These are phyloP conservation scores for Leptoteleia sp. DNA, from an alignment of 1,140 invertebrate genomes.

Conservation along the genomic window DNA sequence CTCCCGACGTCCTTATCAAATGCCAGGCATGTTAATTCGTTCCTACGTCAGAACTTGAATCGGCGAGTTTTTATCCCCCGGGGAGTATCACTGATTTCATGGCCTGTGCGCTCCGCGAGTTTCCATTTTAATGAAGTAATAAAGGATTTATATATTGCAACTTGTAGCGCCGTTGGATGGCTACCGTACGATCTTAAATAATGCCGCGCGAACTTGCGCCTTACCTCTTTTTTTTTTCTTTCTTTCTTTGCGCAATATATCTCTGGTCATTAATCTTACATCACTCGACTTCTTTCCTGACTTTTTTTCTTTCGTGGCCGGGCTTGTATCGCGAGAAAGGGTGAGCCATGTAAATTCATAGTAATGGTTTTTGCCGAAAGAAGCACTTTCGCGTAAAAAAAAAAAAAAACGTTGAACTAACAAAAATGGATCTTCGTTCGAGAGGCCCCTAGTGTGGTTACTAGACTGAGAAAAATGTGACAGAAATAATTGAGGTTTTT, in stretches of 20 bases:
- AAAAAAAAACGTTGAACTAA: neutral
- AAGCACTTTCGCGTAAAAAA: slow-evolving; percentile 4
- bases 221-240: too few species aligned
- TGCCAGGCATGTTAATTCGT: slow-evolving; percentile 18
- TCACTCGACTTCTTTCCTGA: slow-evolving; percentile 9
- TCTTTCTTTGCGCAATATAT: slow-evolving; percentile 21
- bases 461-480: too few species aligned
- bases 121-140: slow-evolving; percentile 46
- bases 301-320: too few species aligned
- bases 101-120: slow-evolving; percentile 1
- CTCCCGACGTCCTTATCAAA: neutral
- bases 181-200: slow-evolving; percentile 22
- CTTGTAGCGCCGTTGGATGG: slow-evolving; percentile 7
- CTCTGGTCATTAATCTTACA: slow-evolving; percentile 25
- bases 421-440: slow-evolving; percentile 3
- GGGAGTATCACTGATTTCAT: slow-evolving; percentile 1
- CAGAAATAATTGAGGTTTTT: too few species aligned
- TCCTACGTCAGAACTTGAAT: slow-evolving; percentile 10
- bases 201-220: slow-evolving; percentile 9
- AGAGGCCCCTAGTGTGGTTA: too few species aligned
- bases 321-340: neutral
- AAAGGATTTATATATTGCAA: slow-evolving; percentile 24
- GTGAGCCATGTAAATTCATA: slow-evolving; percentile 11
- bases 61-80: slow-evolving; percentile 5
- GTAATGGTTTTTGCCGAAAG: slow-evolving; percentile 13